Base-by-base conservation (phyloP, 2,888 invertebrate genomes). In the Microplitis manilae region DNA sequence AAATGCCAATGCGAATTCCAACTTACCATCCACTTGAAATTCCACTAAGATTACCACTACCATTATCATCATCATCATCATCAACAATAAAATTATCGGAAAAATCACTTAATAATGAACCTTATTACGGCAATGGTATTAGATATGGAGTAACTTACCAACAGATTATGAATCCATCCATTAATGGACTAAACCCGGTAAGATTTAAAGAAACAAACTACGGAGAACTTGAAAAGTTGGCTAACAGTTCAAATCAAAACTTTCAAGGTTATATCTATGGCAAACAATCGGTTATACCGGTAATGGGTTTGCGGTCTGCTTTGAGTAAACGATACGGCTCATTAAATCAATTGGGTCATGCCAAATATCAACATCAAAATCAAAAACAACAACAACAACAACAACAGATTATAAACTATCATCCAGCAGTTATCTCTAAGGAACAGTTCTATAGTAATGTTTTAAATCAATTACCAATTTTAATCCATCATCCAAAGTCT, bases 1-100 rank as follows among this genome's bases (percentile, higher is more conserved):
- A 93, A 83, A 92, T 91, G 83, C 92, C 92, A 86, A 86, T 92
- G 0, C 91, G 86, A 7, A 82, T 90, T 13, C 87, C 89, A 0
- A 87, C 89, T 6, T 87, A 92, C 0, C 92, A 92, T 81, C 90
- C 91, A 65, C 89, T 92, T 0, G 91, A 92, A 77, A 84, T 86
- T 83, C 91, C 92, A 0, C 90, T 92, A 5, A 90, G 91, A 68
- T 81, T 86, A 5, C 84, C 90, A 15, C 38, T 87, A 88, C 78
- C 86, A 50, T 50, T 6, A 50, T 50, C 9, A 13, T 41, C 41
- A 41, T 50, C 50, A 2, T 30, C 30, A 30, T 30, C 30, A 30
- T 30, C 30, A 30, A 30, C 30, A 30, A 30, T 0, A 30, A 30
- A 30, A 4, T 4, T 30, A 30, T 30, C 30, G 30, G 84, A 84